A percentile compares a stretch with the other conserved stretches of the same genome.
phyloP scores from a whole-genome alignment of 2,888 invertebrate species.

The Eremobia ochroleuca region DNA sequence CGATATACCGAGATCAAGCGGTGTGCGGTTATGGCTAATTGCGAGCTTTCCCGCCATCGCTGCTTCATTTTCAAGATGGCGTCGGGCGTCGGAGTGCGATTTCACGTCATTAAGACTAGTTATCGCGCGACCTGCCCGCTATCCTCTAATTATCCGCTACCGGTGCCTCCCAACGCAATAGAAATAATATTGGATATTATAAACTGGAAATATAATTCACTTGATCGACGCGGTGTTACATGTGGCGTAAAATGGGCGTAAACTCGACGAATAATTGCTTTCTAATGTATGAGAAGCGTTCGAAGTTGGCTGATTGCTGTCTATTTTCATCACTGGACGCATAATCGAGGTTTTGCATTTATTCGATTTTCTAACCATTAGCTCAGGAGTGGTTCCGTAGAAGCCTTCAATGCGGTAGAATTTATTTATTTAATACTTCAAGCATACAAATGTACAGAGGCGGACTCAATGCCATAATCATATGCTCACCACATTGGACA shows the following conservation, averaged over 20 bases:
- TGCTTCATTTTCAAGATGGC: slow-evolving; percentile 83
- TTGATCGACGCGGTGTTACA: slow-evolving; percentile 72
- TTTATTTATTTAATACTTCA: too few relatives aligned
- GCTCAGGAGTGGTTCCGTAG: background rate
- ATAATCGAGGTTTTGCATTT: slow-evolving; percentile 49
- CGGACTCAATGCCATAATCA: too few relatives aligned
- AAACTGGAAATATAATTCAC: slow-evolving; percentile 81
- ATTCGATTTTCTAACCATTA: slow-evolving; percentile 29
- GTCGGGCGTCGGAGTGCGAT: slow-evolving; percentile 75
- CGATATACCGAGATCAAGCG: slow-evolving; percentile 59
- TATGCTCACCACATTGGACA: too few relatives aligned
- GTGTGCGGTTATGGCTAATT: slow-evolving; percentile 76
- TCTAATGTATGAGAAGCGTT: slow-evolving; percentile 68
- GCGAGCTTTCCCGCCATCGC: slow-evolving; percentile 83
- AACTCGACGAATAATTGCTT: slow-evolving; percentile 72
- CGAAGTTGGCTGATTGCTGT: slow-evolving; percentile 52
- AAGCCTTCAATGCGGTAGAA: background rate
- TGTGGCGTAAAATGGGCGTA: slow-evolving; percentile 73
- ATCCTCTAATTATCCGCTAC: slow-evolving; percentile 87
- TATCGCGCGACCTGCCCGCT: slow-evolving; percentile 85
- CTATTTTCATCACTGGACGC: slow-evolving; percentile 48
- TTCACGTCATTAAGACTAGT: slow-evolving; percentile 88
- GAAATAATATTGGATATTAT: slow-evolving; percentile 85
- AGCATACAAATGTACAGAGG: too few relatives aligned
- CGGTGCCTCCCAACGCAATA: slow-evolving; percentile 80